phyloP scores from a whole-genome alignment of 2,797 vertebrate species.

The Microctenopoma lineatum region DNA sequence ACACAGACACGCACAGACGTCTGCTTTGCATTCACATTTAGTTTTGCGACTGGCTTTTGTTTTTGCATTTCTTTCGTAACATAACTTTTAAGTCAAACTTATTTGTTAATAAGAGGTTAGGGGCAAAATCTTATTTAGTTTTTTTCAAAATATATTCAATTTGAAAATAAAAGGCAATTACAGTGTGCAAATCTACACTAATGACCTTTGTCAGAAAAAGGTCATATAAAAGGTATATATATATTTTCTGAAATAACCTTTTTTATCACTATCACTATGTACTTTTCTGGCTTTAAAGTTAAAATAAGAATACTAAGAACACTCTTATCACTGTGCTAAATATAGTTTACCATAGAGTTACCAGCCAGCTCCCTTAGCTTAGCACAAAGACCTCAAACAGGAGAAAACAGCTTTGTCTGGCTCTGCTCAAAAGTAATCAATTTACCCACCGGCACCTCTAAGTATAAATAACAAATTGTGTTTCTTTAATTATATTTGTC shows the following conservation, averaged over 20 bases:
- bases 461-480: no score
- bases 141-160: not conserved
- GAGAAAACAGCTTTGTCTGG: not conserved
- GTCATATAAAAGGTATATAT: no score
- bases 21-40: constrained; percentile 47
- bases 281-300: not conserved
- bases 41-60: constrained; percentile 11
- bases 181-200: not conserved
- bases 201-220: not conserved
- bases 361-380: not conserved
- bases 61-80: constrained; percentile 4
- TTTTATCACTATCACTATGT: no score
- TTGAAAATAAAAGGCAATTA: not conserved
- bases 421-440: not conserved
- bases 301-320: not conserved
- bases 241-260: no score
- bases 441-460: not conserved
- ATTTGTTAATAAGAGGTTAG: constrained; percentile 4
- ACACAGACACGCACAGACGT: constrained; percentile 20
- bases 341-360: not conserved
- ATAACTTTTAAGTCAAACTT: constrained; percentile 21
- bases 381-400: not conserved
- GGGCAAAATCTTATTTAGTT: not conserved
- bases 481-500: no score
- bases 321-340: not conserved